Evolutionary conservation across 2,797 vertebrate genomes (phyloP).

Genomic region (Cossypha heuglini): DNA sequence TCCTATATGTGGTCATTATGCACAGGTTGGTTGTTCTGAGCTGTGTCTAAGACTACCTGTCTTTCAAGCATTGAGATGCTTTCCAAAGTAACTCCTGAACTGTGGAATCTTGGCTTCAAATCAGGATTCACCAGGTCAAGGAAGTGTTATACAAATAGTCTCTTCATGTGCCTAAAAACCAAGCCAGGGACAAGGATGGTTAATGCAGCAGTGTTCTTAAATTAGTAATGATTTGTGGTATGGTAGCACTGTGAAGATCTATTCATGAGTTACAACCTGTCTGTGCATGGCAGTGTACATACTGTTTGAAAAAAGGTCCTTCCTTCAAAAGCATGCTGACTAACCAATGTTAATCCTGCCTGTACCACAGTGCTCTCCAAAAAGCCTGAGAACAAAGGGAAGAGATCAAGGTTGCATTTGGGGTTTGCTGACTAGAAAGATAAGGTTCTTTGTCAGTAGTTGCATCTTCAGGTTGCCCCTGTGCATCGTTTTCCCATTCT

Average conservation of each 20-base stretch:
- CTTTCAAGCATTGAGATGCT: neutral
- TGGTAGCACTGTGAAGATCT: neutral
- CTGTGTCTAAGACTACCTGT: neutral
- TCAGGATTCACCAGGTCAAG: neutral
- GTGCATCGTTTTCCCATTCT: neutral
- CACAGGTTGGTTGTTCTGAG: neutral
- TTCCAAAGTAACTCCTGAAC: neutral
- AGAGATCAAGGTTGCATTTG: neutral
- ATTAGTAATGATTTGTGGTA: neutral
- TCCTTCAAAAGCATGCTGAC: neutral
- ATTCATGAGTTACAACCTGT: neutral
- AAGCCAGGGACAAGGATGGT: neutral
- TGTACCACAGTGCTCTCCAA: neutral
- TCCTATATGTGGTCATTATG: neutral
- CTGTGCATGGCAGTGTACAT: neutral
- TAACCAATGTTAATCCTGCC: neutral
- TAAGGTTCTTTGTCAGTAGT: neutral
- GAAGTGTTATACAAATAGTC: neutral
- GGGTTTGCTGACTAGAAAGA: neutral
- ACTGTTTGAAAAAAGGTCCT: neutral
- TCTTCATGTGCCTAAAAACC: rapidly evolving
- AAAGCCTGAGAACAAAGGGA: neutral
- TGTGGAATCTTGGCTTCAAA: neutral
- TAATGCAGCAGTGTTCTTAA: neutral
- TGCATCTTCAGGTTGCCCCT: neutral